These are phyloP conservation scores for Leptodactylus fuscus DNA, from an alignment of 2,113 vertebrate species.

Conservation along the genomic window DNA sequence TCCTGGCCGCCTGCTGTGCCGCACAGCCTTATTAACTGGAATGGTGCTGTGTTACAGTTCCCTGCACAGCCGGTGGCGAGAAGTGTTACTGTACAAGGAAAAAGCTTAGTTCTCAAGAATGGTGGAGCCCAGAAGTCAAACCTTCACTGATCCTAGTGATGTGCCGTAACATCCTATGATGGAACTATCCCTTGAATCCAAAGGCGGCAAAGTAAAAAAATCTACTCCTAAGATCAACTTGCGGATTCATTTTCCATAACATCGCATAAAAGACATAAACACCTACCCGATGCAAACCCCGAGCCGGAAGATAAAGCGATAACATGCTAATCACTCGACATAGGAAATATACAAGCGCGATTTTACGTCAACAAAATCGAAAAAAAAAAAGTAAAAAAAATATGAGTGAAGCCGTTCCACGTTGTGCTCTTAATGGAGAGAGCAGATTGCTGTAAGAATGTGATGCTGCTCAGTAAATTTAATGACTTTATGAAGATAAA, in stretches of 20 bases:
- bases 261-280: neutral
- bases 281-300: neutral
- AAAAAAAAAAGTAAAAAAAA: conserved; percentile 48
- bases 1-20: no score
- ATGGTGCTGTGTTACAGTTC: no score
- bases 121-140: no score
- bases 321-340: neutral
- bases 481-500: conserved; percentile 88
- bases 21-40: no score
- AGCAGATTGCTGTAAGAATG: conserved; percentile 79
- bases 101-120: no score
- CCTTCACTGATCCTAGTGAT: no score
- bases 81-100: no score
- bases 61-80: no score
- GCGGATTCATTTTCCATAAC: neutral
- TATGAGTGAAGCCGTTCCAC: conserved; percentile 73
- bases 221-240: neutral
- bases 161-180: no score
- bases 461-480: conserved; percentile 81
- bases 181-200: no score
- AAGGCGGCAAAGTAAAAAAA: neutral
- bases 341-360: neutral
- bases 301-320: neutral
- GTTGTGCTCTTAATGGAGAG: conserved; percentile 80
- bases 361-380: neutral